Conservation (phyloP, 2,797 vertebrate genomes). For the Malurus leucopterus region DNA sequence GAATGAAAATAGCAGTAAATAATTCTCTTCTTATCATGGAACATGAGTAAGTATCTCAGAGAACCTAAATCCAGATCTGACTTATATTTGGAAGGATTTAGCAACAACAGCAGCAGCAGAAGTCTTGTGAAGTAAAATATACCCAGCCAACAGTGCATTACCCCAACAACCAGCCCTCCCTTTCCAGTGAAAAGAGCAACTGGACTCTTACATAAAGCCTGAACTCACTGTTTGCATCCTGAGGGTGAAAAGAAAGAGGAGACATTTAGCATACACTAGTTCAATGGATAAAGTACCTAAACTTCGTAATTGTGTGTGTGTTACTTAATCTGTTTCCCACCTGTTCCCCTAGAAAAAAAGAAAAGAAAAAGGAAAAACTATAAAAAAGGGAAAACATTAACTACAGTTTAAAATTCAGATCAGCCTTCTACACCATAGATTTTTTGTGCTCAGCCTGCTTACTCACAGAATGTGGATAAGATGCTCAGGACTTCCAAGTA, state of each 20-base stretch:
- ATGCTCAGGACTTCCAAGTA: neutral
- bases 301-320: neutral
- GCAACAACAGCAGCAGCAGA: neutral
- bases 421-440: neutral
- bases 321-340: neutral
- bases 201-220: neutral
- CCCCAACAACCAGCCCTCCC: neutral
- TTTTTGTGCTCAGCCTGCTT: neutral
- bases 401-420: neutral
- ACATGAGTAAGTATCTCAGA: neutral
- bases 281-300: neutral
- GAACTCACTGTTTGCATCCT: neutral
- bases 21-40: neutral
- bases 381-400: neutral
- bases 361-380: neutral
- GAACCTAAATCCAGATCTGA: neutral
- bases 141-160: neutral
- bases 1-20: neutral
- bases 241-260: neutral
- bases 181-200: slow-evolving; percentile 3
- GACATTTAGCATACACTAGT: neutral
- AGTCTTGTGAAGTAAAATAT: neutral
- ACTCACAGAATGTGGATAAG: neutral
- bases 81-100: slow-evolving; percentile 19
- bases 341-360: accelerated